These are phyloP conservation scores for Tenrec ecaudatus DNA, from an alignment of 2,113 vertebrate species.

Conservation along the genomic window DNA sequence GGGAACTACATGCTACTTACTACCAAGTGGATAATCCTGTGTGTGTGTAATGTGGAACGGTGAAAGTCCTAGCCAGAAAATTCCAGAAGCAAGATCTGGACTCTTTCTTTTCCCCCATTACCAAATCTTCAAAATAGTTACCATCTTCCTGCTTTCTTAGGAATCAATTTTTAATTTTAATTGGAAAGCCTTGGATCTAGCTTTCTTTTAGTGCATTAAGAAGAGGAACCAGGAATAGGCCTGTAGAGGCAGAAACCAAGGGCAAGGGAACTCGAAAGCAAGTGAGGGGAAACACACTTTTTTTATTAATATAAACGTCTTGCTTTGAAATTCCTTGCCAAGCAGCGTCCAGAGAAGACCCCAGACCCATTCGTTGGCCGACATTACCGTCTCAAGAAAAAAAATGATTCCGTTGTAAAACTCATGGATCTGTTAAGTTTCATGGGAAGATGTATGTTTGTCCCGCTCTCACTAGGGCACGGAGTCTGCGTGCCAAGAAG, in stretches of 20 bases:
- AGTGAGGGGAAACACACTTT: neutral
- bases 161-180: neutral
- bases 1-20: slow-evolving; percentile 81
- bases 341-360: neutral
- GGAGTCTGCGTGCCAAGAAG: neutral
- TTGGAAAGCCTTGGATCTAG: neutral
- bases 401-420: neutral
- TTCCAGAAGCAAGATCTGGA: neutral
- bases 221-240: neutral
- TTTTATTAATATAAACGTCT: neutral
- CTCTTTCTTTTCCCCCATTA: neutral
- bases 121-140: neutral
- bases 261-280: neutral
- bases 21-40: slow-evolving; percentile 38
- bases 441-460: neutral
- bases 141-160: neutral
- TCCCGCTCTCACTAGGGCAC: too few species aligned
- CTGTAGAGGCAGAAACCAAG: neutral
- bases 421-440: neutral
- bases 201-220: neutral
- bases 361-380: neutral
- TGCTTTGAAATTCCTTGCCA: neutral
- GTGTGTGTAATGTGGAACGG: neutral
- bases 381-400: neutral
- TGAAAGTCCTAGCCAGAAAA: slow-evolving; percentile 21